These are phyloP conservation scores for Piaya cayana DNA, from an alignment of 2,113 vertebrate species.

Conservation along the genomic window DNA sequence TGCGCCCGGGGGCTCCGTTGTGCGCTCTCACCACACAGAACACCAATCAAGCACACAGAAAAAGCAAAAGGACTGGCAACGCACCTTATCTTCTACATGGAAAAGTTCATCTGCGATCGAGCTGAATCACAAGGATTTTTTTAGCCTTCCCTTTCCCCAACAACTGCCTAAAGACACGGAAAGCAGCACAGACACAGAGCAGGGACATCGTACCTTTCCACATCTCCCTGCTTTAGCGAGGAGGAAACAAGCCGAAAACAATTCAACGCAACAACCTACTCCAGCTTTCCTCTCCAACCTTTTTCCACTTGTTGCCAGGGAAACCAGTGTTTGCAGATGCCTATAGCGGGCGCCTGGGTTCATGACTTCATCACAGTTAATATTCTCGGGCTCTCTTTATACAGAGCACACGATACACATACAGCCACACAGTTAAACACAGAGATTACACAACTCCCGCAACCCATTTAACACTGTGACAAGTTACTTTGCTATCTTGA, in stretches of 20 bases:
- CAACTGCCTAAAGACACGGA: neutral
- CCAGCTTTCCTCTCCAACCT: conserved; percentile 69
- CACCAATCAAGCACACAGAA: neutral
- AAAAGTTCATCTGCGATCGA: conserved; percentile 17
- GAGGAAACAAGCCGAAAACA: conserved; percentile 70
- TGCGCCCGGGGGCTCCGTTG: neutral
- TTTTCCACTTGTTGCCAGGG: conserved; percentile 80
- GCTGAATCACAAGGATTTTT: neutral
- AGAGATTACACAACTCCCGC: neutral
- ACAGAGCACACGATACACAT: neutral
- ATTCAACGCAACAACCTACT: conserved; percentile 69
- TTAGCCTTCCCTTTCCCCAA: conserved; percentile 36
- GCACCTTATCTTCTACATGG: neutral
- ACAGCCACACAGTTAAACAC: neutral
- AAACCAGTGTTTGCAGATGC: conserved; percentile 74
- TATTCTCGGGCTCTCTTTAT: neutral
- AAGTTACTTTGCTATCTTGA: neutral
- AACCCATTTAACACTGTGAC: fast-evolving
- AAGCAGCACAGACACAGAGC: conserved; percentile 14
- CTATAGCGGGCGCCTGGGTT: conserved; percentile 65
- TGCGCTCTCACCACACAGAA: neutral
- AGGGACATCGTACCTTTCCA: conserved; percentile 68
- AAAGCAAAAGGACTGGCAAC: conserved; percentile 10
- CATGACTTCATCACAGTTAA: conserved; percentile 60
- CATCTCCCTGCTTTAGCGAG: conserved; percentile 67